phyloP scores from a whole-genome alignment of 2,113 vertebrate genomes.

The Odontesthes bonariensis region DNA sequence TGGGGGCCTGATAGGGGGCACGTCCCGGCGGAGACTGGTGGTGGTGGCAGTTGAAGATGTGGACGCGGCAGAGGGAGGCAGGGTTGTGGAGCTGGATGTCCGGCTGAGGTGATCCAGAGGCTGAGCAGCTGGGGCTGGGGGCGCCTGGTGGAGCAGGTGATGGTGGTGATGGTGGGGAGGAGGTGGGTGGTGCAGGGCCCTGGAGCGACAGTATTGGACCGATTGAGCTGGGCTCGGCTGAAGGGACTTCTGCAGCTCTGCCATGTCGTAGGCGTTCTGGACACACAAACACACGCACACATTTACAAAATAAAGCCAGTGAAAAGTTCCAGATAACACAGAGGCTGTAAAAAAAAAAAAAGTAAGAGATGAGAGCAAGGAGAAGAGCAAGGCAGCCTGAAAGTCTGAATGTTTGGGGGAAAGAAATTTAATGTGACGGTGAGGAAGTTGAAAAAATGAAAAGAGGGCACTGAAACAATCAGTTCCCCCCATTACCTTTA shows the following conservation, averaged over 20 bases:
- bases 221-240: slow-evolving; percentile 86
- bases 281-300: neutral
- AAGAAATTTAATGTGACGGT: slow-evolving; percentile 46
- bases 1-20: slow-evolving; percentile 75
- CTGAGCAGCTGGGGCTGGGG: slow-evolving; percentile 57
- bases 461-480: slow-evolving; percentile 53
- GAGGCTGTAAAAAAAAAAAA: neutral
- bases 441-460: slow-evolving; percentile 40
- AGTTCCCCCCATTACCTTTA: slow-evolving; percentile 28
- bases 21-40: slow-evolving; percentile 78
- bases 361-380: slow-evolving; percentile 3
- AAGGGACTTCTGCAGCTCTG: slow-evolving; percentile 89
- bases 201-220: slow-evolving; percentile 79
- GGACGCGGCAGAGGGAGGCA: slow-evolving; percentile 70
- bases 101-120: slow-evolving; percentile 63
- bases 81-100: slow-evolving; percentile 56
- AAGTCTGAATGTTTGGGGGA: neutral
- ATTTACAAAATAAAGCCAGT: neutral
- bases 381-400: neutral
- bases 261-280: slow-evolving; percentile 90
- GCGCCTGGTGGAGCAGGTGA: slow-evolving; percentile 69
- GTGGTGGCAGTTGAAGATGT: slow-evolving; percentile 50
- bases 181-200: slow-evolving; percentile 73
- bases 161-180: slow-evolving; percentile 69
- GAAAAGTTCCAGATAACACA: slow-evolving; percentile 11